Conservation (phyloP, 2,888 invertebrate species). For the Leptothorax acervorum region DNA sequence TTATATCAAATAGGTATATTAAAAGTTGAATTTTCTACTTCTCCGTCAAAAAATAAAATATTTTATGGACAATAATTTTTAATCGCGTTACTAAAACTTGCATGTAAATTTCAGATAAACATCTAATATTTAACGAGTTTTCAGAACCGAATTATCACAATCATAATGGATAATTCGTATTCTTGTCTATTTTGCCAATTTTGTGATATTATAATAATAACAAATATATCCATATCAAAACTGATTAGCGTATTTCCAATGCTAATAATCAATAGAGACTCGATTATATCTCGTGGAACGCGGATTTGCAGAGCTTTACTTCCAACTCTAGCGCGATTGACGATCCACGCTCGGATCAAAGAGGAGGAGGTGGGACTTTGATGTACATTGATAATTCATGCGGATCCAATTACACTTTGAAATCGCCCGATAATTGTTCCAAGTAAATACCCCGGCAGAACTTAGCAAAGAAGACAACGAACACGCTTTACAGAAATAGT, state of each 20-base stretch:
- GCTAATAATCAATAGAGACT: constrained; percentile 20
- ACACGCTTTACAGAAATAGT: constrained; percentile 37
- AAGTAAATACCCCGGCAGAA: constrained; percentile 71
- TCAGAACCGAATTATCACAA: background rate
- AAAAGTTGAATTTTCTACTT: background rate
- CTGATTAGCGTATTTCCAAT: constrained; percentile 14
- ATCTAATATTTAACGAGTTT: background rate
- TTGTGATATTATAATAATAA: background rate
- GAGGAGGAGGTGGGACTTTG: constrained; percentile 59
- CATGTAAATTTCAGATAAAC: background rate
- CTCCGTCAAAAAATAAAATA: background rate
- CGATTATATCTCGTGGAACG: constrained; percentile 1
- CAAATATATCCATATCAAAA: background rate
- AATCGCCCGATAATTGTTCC: constrained; percentile 79
- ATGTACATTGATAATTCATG: constrained; percentile 74
- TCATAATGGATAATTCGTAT: background rate
- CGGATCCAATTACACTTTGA: constrained; percentile 82
- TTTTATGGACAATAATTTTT: background rate
- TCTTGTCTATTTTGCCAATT: background rate
- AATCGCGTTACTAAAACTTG: background rate
- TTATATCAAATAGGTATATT: background rate
- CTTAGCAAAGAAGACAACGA: constrained; percentile 57
- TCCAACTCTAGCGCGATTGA: constrained; percentile 18
- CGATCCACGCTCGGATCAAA: background rate
- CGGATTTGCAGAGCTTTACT: constrained; percentile 34